Percentiles rank a stretch among this genome's conserved stretches.
phyloP scores from a whole-genome alignment of 1,140 invertebrate species.

The Tigriopus japonicus region DNA sequence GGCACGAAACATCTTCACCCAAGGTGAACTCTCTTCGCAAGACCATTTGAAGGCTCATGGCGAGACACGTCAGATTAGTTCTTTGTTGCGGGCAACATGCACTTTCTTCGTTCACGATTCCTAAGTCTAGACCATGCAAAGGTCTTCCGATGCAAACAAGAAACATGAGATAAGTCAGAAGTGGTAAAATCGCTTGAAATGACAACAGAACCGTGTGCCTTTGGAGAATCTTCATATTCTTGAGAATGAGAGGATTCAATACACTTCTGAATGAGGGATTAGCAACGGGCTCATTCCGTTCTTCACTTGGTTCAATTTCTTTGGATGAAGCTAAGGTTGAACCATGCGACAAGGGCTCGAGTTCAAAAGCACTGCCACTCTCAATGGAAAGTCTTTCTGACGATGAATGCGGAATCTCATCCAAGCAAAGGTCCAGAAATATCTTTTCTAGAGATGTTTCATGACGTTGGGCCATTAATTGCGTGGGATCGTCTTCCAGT shows the following conservation, averaged over 20 bases:
- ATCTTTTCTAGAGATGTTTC: neutral
- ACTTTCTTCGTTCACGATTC: neutral
- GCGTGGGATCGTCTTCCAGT: neutral
- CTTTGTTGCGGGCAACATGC: neutral
- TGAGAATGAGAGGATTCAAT: neutral
- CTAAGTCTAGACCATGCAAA: neutral
- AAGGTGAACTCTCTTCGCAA: slow-evolving; percentile 9
- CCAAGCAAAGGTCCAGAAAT: too few relatives aligned
- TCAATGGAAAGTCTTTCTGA: neutral
- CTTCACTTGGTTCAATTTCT: neutral
- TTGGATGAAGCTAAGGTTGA: neutral
- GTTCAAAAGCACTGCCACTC: neutral
- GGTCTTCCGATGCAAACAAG: neutral
- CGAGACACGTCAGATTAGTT: neutral
- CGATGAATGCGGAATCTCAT: neutral
- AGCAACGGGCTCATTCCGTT: neutral
- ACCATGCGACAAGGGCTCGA: neutral
- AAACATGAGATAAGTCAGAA: neutral
- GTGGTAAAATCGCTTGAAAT: slow-evolving; percentile 2
- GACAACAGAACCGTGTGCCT: neutral
- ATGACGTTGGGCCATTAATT: neutral
- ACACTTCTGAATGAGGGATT: neutral
- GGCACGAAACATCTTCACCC: too few relatives aligned
- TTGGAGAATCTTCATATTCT: neutral
- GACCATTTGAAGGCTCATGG: neutral